Base-by-base conservation (phyloP, 2,113 vertebrate genomes). In the Spea multiplicata region DNA sequence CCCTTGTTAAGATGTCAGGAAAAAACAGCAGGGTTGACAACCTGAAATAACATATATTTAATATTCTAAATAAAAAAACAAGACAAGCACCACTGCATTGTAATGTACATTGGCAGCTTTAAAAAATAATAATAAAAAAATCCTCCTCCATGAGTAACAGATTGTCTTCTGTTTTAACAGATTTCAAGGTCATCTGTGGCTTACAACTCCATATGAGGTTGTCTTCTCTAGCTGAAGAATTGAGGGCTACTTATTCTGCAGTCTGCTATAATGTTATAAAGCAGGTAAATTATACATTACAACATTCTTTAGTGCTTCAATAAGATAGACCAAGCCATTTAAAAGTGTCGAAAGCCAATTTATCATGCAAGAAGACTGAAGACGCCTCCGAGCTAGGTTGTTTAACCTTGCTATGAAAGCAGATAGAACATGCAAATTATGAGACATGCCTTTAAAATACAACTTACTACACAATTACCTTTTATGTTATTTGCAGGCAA, bases 201-300 rank as follows among this genome's bases (percentile, higher is more conserved):
- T 7, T 7, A 52, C 9, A 52, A 6, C 50, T 52, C 9, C 6
- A 6, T 52, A 6, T 52, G 50, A 6, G 8, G 10, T 13, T 59
- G 6, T 59, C 55, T 4, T 3, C 10, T 8, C 10, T 59, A 13
- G 7, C 55, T 44, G n/a, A 52, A 5, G 53, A 75, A 45, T 67
- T 75, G 66, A 55, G 44, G 5, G 44, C 2, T 44, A 45, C 5
- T 50, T 53, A 64, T 78, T 13, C 57, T 62, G 1, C 66, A 16
- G 66, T 61, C n/a, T 10, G 5, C 67, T 50, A 44, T 45, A 70
- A 50, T 70, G 14, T 14, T 78, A 64, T 65, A 5, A 4, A 55
- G 66, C 17, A n/a, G 44, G 57, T 71, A 61, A 78, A 78, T 71
- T 71, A 71, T 64, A 64, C 57, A 71, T 78, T 64, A 17, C 6